Evolutionary conservation across 2,113 vertebrate species (phyloP).

Genomic region (Hippopotamus amphibius): DNA sequence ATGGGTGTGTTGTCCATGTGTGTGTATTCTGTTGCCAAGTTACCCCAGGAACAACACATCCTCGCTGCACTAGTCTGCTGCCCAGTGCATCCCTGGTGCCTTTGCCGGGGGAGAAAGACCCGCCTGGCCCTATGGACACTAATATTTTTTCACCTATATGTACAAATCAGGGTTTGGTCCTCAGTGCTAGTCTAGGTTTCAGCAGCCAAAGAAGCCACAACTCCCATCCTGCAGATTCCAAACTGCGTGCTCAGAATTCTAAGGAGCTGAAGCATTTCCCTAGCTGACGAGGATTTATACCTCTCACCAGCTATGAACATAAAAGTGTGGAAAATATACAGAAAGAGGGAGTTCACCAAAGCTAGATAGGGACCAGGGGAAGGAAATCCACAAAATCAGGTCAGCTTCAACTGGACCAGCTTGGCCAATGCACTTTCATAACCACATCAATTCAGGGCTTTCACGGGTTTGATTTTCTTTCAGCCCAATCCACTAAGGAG

Average conservation of each 20-base stretch:
- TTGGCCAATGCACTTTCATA: conserved; percentile 78
- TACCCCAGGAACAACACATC: conserved; percentile 70
- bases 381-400: conserved; percentile 19
- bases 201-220: background rate
- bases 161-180: background rate
- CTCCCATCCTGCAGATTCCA: background rate
- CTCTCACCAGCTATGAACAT: conserved; percentile 1
- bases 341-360: background rate
- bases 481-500: conserved; percentile 88
- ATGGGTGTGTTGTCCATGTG: conserved; percentile 78
- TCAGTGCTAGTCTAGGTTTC: background rate
- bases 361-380: fast-evolving
- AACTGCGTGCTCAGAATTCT: background rate
- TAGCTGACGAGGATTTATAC: conserved; percentile 34
- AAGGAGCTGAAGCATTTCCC: background rate
- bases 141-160: conserved; percentile 6
- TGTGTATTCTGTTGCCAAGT: conserved; percentile 76
- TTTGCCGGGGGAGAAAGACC: background rate
- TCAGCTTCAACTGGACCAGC: conserved; percentile 69
- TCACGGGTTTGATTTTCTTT: conserved; percentile 85
- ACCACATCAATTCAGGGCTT: conserved; percentile 82
- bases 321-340: background rate
- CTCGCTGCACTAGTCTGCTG: background rate
- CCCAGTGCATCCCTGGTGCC: background rate
- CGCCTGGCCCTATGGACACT: background rate